phyloP scores from a whole-genome alignment of 2,797 vertebrate genomes.

The Platyrinchus mystaceus region DNA sequence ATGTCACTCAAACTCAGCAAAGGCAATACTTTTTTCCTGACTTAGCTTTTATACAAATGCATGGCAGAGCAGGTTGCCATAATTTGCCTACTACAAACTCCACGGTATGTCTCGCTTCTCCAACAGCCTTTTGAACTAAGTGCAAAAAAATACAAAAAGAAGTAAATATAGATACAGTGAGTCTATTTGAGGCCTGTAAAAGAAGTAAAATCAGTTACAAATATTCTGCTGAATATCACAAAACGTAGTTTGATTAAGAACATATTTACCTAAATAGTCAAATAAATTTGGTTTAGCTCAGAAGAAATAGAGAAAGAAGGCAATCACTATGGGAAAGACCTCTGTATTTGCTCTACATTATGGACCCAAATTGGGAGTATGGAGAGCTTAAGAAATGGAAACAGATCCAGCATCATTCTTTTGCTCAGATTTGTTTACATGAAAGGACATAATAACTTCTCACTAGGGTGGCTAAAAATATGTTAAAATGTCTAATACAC shows the following conservation, averaged over 20 bases:
- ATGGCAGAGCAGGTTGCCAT: not conserved
- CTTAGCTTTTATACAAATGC: not conserved
- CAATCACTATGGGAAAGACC: not conserved
- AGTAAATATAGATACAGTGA: not conserved
- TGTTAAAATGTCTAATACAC: not conserved
- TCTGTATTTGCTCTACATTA: not conserved
- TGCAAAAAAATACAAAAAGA: not conserved
- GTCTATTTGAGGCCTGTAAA: not conserved
- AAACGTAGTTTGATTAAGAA: not conserved
- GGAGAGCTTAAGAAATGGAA: not conserved
- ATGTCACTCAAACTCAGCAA: not conserved
- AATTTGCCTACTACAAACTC: not conserved
- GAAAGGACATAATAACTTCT: not conserved
- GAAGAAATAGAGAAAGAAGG: not conserved
- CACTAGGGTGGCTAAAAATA: not conserved
- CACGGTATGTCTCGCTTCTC: not conserved
- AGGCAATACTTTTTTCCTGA: not conserved
- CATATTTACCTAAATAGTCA: not conserved
- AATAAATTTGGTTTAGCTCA: not conserved
- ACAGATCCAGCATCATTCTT: rapidly evolving
- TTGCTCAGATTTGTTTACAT: not conserved
- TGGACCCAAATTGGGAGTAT: not conserved
- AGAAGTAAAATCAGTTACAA: not conserved
- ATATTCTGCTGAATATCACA: not conserved
- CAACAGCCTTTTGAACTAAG: not conserved